These are phyloP conservation scores for Rhagoletis zephyria DNA, from an alignment of 1,140 invertebrate species.

Conservation along the genomic window DNA sequence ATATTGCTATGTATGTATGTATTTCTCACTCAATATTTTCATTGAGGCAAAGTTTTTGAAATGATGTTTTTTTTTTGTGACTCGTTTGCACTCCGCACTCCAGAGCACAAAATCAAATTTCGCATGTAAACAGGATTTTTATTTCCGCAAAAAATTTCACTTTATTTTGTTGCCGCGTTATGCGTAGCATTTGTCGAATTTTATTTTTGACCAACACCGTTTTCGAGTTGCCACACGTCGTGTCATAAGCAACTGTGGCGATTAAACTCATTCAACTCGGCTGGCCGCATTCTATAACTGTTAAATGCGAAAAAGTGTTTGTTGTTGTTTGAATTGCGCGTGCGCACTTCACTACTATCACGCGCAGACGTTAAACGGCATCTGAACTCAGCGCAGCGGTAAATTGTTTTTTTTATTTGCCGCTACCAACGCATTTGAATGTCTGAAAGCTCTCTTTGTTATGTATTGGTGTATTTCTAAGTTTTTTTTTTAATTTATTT, in stretches of 20 bases:
- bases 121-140: slow-evolving; percentile 55
- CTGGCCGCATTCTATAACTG: not conserved
- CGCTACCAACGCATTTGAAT: too few relatives aligned
- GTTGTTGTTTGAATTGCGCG: not conserved
- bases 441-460: not conserved
- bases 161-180: slow-evolving; percentile 57
- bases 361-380: not conserved
- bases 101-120: not conserved
- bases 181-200: slow-evolving; percentile 57
- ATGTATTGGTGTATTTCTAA: not conserved
- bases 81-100: not conserved
- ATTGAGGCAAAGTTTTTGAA: too few relatives aligned
- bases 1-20: not conserved
- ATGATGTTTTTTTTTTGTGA: not conserved
- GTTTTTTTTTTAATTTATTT: not conserved
- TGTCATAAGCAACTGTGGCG: not conserved
- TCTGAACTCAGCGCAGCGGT: not conserved
- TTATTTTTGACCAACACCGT: not conserved
- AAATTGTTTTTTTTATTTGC: too few relatives aligned
- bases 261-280: not conserved
- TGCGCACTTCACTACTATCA: not conserved
- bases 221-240: not conserved
- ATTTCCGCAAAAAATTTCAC: slow-evolving; percentile 59
- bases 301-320: not conserved
- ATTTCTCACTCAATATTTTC: not conserved